phyloP scores from a whole-genome alignment of 1,140 invertebrate genomes.

The Branchinecta lynchi region DNA sequence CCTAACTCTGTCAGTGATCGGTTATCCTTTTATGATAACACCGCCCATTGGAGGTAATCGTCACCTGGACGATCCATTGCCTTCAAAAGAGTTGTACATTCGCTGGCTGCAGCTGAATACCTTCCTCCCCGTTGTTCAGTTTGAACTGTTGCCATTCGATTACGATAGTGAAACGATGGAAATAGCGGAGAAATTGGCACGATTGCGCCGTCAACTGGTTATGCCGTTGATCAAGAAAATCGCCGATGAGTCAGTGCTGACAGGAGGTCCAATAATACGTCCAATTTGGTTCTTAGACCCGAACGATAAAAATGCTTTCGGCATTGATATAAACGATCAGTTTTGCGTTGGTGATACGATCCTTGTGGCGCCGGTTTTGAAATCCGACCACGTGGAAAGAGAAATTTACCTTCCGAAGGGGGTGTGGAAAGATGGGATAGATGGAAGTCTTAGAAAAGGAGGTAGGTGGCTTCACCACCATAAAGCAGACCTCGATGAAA shows the following conservation, averaged over 20 bases:
- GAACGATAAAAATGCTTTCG: constrained; percentile 55
- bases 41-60: constrained; percentile 67
- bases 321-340: constrained; percentile 52
- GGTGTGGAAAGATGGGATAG: constrained; percentile 76
- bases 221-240: constrained; percentile 29
- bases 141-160: constrained; percentile 70
- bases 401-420: constrained; percentile 71
- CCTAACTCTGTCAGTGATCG: constrained; percentile 65
- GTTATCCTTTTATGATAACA: constrained; percentile 80
- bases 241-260: constrained; percentile 48
- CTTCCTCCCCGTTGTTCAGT: constrained; percentile 80
- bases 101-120: constrained; percentile 87
- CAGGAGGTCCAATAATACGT: constrained; percentile 64
- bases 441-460: constrained; percentile 63
- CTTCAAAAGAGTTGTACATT: constrained; percentile 73
- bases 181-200: constrained; percentile 54
- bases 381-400: constrained; percentile 43
- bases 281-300: constrained; percentile 85
- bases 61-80: constrained; percentile 31
- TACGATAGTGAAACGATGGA: constrained; percentile 58
- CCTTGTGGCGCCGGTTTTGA: constrained; percentile 74
- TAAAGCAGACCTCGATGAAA: constrained; percentile 53
- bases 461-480: constrained; percentile 79
- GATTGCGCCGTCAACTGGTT: constrained; percentile 42
- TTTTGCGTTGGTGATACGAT: constrained; percentile 80